A percentile compares a stretch with the other conserved stretches of the same genome.
These are phyloP conservation scores for Imbricaverruca yamaguchii DNA, from an alignment of 2,888 invertebrate genomes.

Conservation along the genomic window DNA sequence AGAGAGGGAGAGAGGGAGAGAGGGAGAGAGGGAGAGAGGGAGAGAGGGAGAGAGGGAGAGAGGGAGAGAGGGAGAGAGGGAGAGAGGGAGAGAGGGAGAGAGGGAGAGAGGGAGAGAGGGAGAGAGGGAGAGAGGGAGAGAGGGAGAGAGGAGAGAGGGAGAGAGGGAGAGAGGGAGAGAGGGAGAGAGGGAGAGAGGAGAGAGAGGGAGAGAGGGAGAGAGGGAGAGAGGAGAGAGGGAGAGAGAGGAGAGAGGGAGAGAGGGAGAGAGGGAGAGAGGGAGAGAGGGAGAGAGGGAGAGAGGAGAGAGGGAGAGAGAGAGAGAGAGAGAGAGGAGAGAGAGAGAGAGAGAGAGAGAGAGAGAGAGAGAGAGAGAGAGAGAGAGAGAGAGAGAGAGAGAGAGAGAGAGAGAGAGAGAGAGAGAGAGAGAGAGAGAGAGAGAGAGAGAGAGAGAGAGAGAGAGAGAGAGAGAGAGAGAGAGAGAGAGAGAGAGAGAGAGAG, in stretches of 20 bases:
- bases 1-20: too few species aligned
- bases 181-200: too few species aligned
- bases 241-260: background rate
- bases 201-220: background rate
- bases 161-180: slow-evolving; percentile 1
- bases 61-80: too few species aligned
- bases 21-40: too few species aligned
- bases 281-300: slow-evolving; percentile 13
- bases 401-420: slow-evolving; percentile 10
- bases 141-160: slow-evolving; percentile 16
- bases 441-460: slow-evolving; percentile 15
- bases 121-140: background rate
- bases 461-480: slow-evolving; percentile 24
- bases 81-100: background rate
- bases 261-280: slow-evolving; percentile 1
- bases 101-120: background rate
- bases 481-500: slow-evolving; percentile 15
- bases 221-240: background rate
- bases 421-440: slow-evolving; percentile 5
- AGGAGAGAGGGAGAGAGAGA: background rate
- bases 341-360: background rate
- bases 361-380: background rate
- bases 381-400: background rate
- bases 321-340: background rate
- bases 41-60: too few species aligned